Evolutionary conservation across 2,797 vertebrate species (phyloP).

Genomic region (Paguma larvata): DNA sequence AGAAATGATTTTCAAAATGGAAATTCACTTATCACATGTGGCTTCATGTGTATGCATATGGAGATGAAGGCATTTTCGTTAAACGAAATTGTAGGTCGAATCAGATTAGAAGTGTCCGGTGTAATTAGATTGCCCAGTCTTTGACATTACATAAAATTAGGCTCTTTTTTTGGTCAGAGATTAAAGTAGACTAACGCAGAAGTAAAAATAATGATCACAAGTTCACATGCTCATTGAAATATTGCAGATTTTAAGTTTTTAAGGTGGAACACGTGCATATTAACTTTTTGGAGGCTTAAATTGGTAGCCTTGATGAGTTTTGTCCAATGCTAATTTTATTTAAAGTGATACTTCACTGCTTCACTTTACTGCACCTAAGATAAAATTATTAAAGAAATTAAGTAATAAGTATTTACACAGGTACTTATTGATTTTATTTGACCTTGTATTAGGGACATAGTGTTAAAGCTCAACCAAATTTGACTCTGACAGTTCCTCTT

Average conservation of each 20-base stretch:
- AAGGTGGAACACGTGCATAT: neutral
- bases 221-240: neutral
- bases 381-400: constrained; percentile 32
- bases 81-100: neutral
- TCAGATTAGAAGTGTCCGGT: neutral
- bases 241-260: neutral
- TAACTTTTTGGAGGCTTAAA: neutral
- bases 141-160: neutral
- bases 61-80: neutral
- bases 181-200: neutral
- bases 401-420: neutral
- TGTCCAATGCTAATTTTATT: constrained; percentile 7
- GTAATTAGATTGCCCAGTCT: neutral
- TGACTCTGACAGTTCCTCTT: neutral
- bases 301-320: neutral
- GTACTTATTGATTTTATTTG: constrained; percentile 4
- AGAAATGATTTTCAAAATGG: neutral
- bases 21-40: neutral
- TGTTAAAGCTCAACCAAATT: neutral
- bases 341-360: neutral
- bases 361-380: neutral
- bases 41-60: neutral
- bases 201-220: neutral
- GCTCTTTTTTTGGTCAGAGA: neutral
- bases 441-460: neutral